Conservation (phyloP, 1,140 invertebrate species). For the Pentalonia nigronervosa region DNA sequence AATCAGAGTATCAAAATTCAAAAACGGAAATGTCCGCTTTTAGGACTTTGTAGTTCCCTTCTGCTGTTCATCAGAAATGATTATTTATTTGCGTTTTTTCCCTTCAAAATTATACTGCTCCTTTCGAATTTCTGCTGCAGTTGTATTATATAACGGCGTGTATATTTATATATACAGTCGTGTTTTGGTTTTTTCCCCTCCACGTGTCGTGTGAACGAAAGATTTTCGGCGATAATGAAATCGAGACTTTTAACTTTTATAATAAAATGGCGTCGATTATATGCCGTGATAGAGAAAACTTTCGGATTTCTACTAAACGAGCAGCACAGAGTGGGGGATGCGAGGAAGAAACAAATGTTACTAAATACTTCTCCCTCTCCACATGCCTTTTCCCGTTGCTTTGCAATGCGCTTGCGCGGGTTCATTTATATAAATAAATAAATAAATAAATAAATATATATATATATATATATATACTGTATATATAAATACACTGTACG, state of each 20-base stretch:
- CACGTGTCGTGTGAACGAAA: background rate
- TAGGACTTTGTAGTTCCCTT: no score
- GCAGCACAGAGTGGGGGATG: background rate
- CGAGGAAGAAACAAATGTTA: slow-evolving; percentile 38
- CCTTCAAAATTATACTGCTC: background rate
- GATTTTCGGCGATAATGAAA: slow-evolving; percentile 48
- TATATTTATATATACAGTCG: background rate
- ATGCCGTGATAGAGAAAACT: slow-evolving; percentile 38
- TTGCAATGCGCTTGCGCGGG: background rate
- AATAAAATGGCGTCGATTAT: slow-evolving; percentile 52
- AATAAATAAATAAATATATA: no score
- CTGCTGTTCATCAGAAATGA: background rate
- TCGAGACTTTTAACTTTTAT: slow-evolving; percentile 55
- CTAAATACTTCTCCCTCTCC: slow-evolving; percentile 37
- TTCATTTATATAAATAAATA: background rate
- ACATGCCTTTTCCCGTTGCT: background rate
- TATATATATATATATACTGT: background rate
- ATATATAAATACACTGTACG: background rate
- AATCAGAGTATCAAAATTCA: background rate
- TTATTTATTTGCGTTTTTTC: background rate
- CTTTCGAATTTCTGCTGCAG: background rate
- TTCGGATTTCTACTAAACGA: slow-evolving; percentile 1
- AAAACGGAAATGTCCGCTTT: background rate
- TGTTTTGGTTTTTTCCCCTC: background rate
- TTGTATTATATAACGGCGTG: background rate